A percentile compares a stretch with the other conserved stretches of the same genome.
phyloP scores from a whole-genome alignment of 2,113 vertebrate genomes.

The Nothobranchius furzeri region DNA sequence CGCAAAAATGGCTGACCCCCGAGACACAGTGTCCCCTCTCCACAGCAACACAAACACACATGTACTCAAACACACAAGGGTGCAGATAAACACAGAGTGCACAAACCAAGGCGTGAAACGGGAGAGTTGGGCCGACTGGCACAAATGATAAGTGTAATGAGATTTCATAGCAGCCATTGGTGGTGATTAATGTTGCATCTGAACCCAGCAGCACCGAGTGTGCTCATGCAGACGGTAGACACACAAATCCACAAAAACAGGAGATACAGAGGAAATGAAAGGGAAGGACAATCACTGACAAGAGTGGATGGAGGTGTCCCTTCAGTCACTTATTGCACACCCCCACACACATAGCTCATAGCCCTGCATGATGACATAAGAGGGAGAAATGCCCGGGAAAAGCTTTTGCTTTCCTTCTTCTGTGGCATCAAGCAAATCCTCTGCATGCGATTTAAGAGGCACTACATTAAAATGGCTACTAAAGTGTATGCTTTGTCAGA shows the following conservation, averaged over 20 bases:
- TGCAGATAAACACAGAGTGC: conserved; percentile 49
- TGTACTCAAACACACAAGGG: conserved; percentile 37
- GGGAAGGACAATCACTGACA: conserved; percentile 53
- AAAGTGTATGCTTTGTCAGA: conserved; percentile 11
- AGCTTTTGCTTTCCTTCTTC: conserved; percentile 37
- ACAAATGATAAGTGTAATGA: conserved; percentile 82
- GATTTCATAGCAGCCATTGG: conserved; percentile 82
- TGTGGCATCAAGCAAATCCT: conserved; percentile 26
- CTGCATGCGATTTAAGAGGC: conserved; percentile 16
- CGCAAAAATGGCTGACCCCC: conserved; percentile 27
- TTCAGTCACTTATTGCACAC: conserved; percentile 51
- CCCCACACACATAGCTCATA: conserved; percentile 1
- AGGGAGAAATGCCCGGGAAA: conserved; percentile 26
- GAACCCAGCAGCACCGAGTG: conserved; percentile 28
- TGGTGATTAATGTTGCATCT: conserved; percentile 76
- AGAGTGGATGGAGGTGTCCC: conserved; percentile 58
- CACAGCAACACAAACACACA: conserved; percentile 20
- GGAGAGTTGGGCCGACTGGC: conserved; percentile 64
- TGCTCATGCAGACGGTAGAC: conserved; percentile 19
- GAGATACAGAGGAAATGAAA: conserved; percentile 73
- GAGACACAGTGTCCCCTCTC: conserved; percentile 20
- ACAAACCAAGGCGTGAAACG: conserved; percentile 37
- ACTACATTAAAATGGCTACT: neutral
- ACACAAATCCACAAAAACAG: conserved; percentile 36
- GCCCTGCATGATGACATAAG: conserved; percentile 26